Base-by-base conservation (phyloP, 2,888 invertebrate species). In the Ferrisia virgata region DNA sequence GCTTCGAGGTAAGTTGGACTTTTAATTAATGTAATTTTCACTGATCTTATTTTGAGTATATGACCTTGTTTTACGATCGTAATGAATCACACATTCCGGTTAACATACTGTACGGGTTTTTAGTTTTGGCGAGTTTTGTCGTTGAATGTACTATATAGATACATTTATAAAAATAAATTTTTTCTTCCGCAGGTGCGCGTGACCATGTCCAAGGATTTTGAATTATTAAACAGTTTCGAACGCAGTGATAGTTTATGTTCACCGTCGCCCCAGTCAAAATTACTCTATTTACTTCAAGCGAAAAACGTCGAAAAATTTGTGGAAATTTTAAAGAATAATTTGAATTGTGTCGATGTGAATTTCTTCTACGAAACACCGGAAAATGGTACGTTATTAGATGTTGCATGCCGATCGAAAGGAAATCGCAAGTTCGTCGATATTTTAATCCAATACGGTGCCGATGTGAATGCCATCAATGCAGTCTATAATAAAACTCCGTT, bases 401-500 rank as follows among this genome's bases (percentile, higher is more conserved):
- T 92, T 15, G 92, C 93, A 3, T 90, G 91, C 47, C 82, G 85
- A 36, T 89, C 89, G 0, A 90, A 90, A 85, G 90, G 91, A 64
- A 89, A 89, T 86, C 88, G 89, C 39, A 90, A 91, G 40, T 93
- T 92, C 84, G 91, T 92, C 0, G 89, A 91, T 86, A 89, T 90
- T 3, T 88, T 94, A 47, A 87, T 93, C 13, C 89, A 91, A 85
- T 88, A 91, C 82, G 92, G 92, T 85, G 93, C 92, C 0, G 90
- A 92, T 87, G 91, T 92, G 0, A 92, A 92, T 86, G 90, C 88
- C 86, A 87, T 91, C 0, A 92, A 92, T 87, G 89, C 89, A 85
- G 89, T 89, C 1, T 90, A 91, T 82, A 89, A 91, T 18, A 91
- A 91, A 85, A 91, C 92, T n/a, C 92, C 93, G 0, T 89, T 94